Base-by-base conservation (phyloP, 2,888 invertebrate species). In the Conistra vaccinii region DNA sequence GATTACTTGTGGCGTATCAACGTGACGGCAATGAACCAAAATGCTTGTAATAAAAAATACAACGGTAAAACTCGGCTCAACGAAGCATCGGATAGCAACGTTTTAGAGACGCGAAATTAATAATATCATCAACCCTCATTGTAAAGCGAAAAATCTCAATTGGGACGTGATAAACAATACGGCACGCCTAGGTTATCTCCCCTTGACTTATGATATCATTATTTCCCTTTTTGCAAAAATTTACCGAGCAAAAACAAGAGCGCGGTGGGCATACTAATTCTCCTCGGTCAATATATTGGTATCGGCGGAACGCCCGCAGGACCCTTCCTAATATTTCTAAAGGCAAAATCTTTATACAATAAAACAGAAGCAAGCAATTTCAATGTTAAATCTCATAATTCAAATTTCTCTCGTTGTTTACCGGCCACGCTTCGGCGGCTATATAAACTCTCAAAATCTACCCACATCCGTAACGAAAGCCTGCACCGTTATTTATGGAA, bases 401-500 rank as follows among this genome's bases (percentile, higher is more conserved):
- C 94, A 94, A 94, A 94, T 93, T 91, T 91, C 92, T 91, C 92
- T 88, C 88, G 92, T 93, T 95, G 93, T 95, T 95, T 94, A 93
- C 93, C 90, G 91, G 91, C 89, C 89, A 92, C 93, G 94, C 91
- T 92, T 93, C 90, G 91, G 90, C 86, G 90, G 91, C 90, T 94
- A 92, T 94, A 94, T 94, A 94, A 95, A 95, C 94, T 94, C 94
- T 94, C 93, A 93, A 94, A 94, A 94, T 93, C 93, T 94, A 95
- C 95, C 94, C 94, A 94, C 95, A 95, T 95, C 94, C 95, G 94
- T 93, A 93, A 93, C 93, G 94, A 95, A 94, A 94, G 94, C 94
- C 93, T 94, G 94, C 94, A 94, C 90, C 89, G 94, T 96, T 96
- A 95, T 96, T 96, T 95, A 96, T 95, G 95, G 92, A 93, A 93